Conservation (phyloP, 2,113 vertebrate genomes). For the Erinaceus europaeus region DNA sequence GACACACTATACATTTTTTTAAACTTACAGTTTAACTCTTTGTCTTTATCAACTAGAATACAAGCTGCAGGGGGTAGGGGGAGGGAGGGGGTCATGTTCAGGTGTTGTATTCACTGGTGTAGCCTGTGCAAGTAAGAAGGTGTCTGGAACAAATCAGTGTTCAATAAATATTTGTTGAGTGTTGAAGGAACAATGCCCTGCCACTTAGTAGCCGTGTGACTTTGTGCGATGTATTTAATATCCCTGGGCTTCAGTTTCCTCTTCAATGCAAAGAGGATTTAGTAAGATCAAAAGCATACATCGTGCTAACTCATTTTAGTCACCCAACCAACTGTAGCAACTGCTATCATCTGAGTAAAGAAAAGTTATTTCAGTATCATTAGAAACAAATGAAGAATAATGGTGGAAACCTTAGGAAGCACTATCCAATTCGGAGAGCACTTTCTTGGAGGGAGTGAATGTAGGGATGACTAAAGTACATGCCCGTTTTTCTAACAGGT, state of each 20-base stretch:
- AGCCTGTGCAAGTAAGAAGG: not conserved
- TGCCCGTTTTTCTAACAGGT: not conserved
- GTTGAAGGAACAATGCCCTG: not conserved
- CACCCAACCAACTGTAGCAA: not conserved
- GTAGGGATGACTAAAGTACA: not conserved
- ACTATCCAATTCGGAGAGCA: not conserved
- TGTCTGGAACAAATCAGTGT: not conserved
- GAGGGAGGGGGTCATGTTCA: not conserved
- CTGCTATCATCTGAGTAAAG: not conserved
- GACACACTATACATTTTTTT: not conserved
- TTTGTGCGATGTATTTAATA: not conserved
- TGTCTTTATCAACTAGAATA: not conserved
- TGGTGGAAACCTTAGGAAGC: not conserved
- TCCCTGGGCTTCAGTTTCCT: constrained; percentile 29
- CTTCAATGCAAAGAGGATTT: constrained; percentile 1
- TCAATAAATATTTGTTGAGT: not conserved
- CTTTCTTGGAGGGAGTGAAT: not conserved
- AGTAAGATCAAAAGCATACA: constrained; percentile 6
- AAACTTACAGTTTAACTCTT: not conserved
- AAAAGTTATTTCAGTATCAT: constrained; percentile 1
- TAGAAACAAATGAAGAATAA: constrained; percentile 37
- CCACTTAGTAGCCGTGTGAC: not conserved
- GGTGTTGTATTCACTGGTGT: not conserved
- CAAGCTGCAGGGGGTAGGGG: not conserved
- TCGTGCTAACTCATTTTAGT: not conserved